Conservation (phyloP, 2,888 invertebrate genomes). For the Notocelia uddmanniana region DNA sequence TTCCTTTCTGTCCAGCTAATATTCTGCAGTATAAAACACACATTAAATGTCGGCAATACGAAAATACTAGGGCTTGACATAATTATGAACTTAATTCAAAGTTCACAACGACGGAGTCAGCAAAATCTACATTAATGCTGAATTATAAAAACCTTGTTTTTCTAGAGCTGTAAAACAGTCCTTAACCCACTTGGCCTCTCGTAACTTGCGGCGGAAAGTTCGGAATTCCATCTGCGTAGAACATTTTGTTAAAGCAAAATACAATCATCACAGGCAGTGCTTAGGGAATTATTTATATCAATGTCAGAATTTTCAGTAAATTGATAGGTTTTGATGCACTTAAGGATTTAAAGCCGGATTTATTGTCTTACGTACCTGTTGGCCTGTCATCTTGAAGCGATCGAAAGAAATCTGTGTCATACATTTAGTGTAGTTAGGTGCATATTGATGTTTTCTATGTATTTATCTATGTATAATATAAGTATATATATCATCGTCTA, state of each 20-base stretch:
- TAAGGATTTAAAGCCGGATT: too few relatives aligned
- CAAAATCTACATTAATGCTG: background rate
- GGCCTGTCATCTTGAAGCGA: too few relatives aligned
- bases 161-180: conserved; percentile 8
- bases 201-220: conserved; percentile 28
- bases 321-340: conserved; percentile 3
- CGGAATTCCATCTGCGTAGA: conserved; percentile 29
- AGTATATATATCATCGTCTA: too few relatives aligned
- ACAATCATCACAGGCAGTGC: conserved; percentile 38
- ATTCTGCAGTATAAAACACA: too few relatives aligned
- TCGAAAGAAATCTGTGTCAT: too few relatives aligned
- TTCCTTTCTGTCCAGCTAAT: too few relatives aligned
- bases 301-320: conserved; percentile 11
- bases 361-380: too few relatives aligned
- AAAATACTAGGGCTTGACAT: background rate
- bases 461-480: too few relatives aligned
- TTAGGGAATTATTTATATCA: conserved; percentile 29
- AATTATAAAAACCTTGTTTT: conserved; percentile 5
- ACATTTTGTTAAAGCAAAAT: conserved; percentile 40
- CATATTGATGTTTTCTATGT: too few relatives aligned
- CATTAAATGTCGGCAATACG: background rate
- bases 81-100: background rate
- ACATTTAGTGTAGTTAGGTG: too few relatives aligned
- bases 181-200: conserved; percentile 19
- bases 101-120: background rate